Percentiles rank a stretch among this genome's conserved stretches.
Evolutionary conservation across 53 echinoderm and acorn worm genomes (phyloP).

Genomic region (Apostichopus leukothele): DNA sequence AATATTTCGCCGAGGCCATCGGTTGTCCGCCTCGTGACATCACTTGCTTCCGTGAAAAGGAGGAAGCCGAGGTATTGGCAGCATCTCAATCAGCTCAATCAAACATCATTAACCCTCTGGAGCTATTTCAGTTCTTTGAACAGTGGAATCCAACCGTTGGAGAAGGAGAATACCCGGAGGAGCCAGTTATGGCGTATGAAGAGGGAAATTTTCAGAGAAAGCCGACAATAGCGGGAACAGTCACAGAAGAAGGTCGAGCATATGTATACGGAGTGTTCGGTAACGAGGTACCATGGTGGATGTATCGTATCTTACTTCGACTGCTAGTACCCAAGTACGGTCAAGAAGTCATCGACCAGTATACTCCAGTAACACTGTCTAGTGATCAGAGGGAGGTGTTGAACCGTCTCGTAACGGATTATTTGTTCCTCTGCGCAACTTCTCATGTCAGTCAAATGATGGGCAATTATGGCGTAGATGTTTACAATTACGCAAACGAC

Average conservation of each 20-base stretch:
- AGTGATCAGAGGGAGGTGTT: slow-evolving; percentile 32
- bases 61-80: neutral
- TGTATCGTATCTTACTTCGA: slow-evolving; percentile 28
- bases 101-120: slow-evolving; percentile 18
- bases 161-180: slow-evolving; percentile 41
- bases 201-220: slow-evolving; percentile 36
- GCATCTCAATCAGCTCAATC: neutral
- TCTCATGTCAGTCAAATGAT: slow-evolving; percentile 43
- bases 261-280: slow-evolving; percentile 41
- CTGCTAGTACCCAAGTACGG: slow-evolving; percentile 21
- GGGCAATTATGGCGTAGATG: slow-evolving; percentile 36
- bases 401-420: slow-evolving; percentile 37
- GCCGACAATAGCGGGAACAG: slow-evolving; percentile 34
- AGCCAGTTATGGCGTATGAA: slow-evolving; percentile 38
- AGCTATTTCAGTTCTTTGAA: slow-evolving; percentile 40
- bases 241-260: slow-evolving; percentile 40
- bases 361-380: slow-evolving; percentile 2
- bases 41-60: slow-evolving; percentile 45
- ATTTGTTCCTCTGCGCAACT: slow-evolving; percentile 36
- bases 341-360: slow-evolving; percentile 26
- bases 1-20: slow-evolving; percentile 50
- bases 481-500: slow-evolving; percentile 40
- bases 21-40: slow-evolving; percentile 45
- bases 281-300: slow-evolving; percentile 38
- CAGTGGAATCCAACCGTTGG: slow-evolving; percentile 48